These are phyloP conservation scores for Microcebus lehilahytsara DNA, from an alignment of 2,113 vertebrate genomes.

Conservation along the genomic window DNA sequence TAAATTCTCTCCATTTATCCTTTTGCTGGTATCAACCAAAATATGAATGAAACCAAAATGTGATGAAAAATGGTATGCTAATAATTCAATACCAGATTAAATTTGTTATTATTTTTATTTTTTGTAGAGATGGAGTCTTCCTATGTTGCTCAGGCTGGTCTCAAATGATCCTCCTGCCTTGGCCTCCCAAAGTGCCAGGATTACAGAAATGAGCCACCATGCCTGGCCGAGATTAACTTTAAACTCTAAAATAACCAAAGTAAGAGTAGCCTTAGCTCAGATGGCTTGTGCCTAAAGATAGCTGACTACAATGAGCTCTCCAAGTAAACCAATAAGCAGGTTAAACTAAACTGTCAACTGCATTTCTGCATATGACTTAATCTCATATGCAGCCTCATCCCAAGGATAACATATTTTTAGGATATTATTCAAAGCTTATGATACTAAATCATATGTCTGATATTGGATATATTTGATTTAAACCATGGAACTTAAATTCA, in stretches of 20 bases:
- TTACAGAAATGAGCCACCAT: too few species aligned
- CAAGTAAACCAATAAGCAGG: not conserved
- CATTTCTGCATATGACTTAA: not conserved
- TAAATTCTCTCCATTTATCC: not conserved
- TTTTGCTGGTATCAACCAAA: not conserved
- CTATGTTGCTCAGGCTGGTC: too few species aligned
- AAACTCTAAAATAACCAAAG: not conserved
- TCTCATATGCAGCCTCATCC: not conserved
- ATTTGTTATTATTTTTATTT: not conserved
- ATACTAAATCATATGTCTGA: not conserved
- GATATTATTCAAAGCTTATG: not conserved
- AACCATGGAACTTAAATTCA: not conserved
- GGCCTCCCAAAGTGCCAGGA: too few species aligned
- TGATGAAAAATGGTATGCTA: not conserved
- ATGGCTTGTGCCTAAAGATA: not conserved
- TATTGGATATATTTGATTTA: not conserved
- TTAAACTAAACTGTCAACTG: not conserved
- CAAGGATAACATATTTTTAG: not conserved
- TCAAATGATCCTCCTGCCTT: too few species aligned
- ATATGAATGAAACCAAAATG: not conserved
- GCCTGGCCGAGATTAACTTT: not conserved
- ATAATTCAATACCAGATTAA: not conserved
- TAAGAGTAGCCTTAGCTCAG: not conserved
- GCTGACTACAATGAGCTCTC: not conserved
- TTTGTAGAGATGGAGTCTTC: too few species aligned